These are phyloP conservation scores for Corythornis vintsioides DNA, from an alignment of 2,113 vertebrate species.

Conservation along the genomic window DNA sequence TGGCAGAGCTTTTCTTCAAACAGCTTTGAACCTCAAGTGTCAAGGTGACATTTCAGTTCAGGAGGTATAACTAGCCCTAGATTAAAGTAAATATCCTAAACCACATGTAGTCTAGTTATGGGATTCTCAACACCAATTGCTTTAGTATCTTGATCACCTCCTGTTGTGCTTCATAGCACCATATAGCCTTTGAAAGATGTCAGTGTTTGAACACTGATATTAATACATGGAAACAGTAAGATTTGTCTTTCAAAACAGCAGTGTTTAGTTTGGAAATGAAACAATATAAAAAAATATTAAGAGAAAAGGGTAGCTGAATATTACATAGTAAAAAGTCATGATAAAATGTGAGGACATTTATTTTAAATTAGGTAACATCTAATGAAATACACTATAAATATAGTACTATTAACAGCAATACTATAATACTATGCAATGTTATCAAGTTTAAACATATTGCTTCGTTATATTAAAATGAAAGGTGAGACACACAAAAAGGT, in stretches of 20 bases:
- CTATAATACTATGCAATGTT: background rate
- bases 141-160: background rate
- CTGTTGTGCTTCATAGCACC: background rate
- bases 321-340: background rate
- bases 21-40: background rate
- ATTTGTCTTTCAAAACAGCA: background rate
- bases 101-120: background rate
- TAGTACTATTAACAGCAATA: background rate
- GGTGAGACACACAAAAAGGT: background rate
- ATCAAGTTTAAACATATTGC: background rate
- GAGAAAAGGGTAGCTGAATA: background rate
- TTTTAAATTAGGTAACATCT: background rate
- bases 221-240: background rate
- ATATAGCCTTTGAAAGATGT: background rate
- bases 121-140: background rate
- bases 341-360: background rate
- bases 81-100: background rate
- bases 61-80: background rate
- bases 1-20: background rate
- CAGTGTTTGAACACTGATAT: background rate
- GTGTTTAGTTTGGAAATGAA: background rate
- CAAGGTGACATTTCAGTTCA: fast-evolving
- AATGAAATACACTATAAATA: background rate
- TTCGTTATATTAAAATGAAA: background rate
- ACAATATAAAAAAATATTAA: background rate